A percentile compares a stretch with the other conserved stretches of the same genome.
These are phyloP conservation scores for Anolis sagrei DNA, from an alignment of 2,113 vertebrate species.

Conservation along the genomic window DNA sequence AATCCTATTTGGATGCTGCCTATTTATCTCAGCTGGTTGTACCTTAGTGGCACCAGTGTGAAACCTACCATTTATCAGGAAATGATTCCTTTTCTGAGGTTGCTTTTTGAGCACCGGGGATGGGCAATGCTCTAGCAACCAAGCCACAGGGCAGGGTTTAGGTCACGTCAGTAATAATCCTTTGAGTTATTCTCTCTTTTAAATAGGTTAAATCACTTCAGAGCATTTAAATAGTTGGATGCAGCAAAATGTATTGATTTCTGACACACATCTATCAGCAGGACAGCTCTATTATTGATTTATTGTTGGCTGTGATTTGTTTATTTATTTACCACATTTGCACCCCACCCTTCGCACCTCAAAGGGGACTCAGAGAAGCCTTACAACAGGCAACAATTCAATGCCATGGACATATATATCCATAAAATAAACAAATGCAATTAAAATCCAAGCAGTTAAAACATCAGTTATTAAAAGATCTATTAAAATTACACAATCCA, in stretches of 20 bases:
- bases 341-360: no score
- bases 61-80: not conserved
- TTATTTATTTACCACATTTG: no score
- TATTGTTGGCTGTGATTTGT: no score
- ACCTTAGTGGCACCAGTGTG: not conserved
- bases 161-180: not conserved
- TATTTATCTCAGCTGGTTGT: not conserved
- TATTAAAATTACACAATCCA: no score
- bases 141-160: not conserved
- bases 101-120: not conserved
- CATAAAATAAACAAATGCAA: no score
- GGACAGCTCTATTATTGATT: no score
- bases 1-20: constrained; percentile 10
- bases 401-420: no score
- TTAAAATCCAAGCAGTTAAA: no score
- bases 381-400: no score
- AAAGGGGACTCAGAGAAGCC: no score
- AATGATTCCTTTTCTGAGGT: not conserved
- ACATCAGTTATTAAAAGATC: no score
- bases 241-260: not conserved
- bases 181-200: not conserved
- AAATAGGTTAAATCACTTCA: not conserved
- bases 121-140: not conserved
- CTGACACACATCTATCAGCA: not conserved
- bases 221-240: not conserved